A percentile compares a stretch with the other conserved stretches of the same genome.
phyloP scores from a whole-genome alignment of 2,888 invertebrate genomes.

The Hypsopygia costalis region DNA sequence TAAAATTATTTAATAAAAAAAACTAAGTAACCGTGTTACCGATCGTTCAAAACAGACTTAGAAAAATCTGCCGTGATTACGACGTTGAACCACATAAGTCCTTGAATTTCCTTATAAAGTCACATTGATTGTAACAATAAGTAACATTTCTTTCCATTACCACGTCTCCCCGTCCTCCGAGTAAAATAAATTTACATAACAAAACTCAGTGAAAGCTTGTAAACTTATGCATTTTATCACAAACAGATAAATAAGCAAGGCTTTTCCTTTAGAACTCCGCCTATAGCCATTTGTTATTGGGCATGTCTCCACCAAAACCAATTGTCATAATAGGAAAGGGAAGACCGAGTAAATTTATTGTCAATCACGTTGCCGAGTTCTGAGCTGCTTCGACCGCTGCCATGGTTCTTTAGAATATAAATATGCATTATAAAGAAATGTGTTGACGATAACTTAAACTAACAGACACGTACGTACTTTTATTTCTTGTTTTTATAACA shows the following conservation, averaged over 20 bases:
- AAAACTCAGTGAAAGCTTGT: not conserved
- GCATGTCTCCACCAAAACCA: conserved; percentile 3
- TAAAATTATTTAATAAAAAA: no score
- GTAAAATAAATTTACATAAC: not conserved
- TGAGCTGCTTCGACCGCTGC: conserved; percentile 1
- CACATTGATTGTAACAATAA: not conserved
- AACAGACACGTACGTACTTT: no score
- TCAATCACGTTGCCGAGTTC: conserved; percentile 1
- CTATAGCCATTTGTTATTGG: conserved; percentile 6
- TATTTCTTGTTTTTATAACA: no score
- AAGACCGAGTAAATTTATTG: conserved; percentile 5
- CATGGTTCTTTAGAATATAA: not conserved
- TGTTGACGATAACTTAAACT: no score
- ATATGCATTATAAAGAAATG: not conserved
- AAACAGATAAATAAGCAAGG: conserved; percentile 3
- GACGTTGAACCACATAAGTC: not conserved
- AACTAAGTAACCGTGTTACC: no score
- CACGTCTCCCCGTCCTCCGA: not conserved
- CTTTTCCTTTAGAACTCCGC: conserved; percentile 1
- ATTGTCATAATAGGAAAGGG: conserved; percentile 9
- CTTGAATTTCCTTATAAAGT: not conserved
- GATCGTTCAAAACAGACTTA: no score
- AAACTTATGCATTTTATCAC: conserved; percentile 1
- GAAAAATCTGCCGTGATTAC: no score
- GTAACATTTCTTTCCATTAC: not conserved